Evolutionary conservation across 2,797 vertebrate species (phyloP).

Genomic region (Protonibea diacanthus): DNA sequence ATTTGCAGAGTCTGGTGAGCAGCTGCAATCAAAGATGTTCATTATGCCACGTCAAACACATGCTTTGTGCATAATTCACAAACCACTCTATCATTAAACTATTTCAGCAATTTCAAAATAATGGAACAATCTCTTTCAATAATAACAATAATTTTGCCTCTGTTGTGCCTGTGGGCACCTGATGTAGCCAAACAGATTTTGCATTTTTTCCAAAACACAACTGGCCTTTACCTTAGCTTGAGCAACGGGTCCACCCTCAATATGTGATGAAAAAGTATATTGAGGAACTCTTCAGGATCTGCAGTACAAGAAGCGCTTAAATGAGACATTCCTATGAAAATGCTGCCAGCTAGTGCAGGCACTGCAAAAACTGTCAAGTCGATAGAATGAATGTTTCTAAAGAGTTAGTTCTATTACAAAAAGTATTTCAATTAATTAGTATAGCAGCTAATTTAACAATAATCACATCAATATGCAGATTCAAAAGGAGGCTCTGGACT

Average conservation of each 20-base stretch:
- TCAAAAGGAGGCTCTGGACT: not conserved
- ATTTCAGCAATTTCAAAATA: not conserved
- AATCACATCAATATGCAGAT: not conserved
- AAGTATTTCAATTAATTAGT: not conserved
- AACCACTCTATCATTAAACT: not conserved
- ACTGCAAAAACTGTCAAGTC: not conserved
- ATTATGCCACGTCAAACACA: not conserved
- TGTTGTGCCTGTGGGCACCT: not conserved
- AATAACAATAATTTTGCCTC: not conserved
- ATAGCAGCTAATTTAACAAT: not conserved
- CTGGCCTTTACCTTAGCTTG: slow-evolving; percentile 91
- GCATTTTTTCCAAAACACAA: not conserved
- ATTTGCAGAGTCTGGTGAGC: slow-evolving; percentile 4
- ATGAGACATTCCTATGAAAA: slow-evolving; percentile 13
- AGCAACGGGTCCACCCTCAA: slow-evolving; percentile 96
- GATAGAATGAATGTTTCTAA: not conserved
- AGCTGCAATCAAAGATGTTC: not conserved
- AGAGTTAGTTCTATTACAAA: not conserved
- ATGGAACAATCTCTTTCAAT: not conserved
- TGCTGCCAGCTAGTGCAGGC: not conserved
- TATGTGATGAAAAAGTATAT: slow-evolving; percentile 98
- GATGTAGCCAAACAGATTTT: not conserved
- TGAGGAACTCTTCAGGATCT: slow-evolving; percentile 99
- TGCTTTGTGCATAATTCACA: not conserved
- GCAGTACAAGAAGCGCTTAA: slow-evolving; percentile 38